Evolutionary conservation across 2,888 invertebrate species (phyloP).

Genomic region (Drosophila suboccidentalis): DNA sequence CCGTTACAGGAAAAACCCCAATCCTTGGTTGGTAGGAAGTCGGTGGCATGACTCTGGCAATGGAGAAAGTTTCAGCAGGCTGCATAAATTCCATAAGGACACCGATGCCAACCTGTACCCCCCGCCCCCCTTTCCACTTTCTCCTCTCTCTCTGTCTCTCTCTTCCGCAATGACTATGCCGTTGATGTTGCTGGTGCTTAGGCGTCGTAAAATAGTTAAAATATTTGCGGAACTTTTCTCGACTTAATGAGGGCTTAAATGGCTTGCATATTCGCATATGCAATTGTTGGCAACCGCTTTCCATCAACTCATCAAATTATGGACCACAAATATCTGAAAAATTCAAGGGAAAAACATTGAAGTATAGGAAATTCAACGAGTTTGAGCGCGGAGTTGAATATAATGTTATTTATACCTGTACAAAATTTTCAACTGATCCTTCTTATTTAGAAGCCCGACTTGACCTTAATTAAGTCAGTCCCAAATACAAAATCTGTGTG

Average conservation of each 20-base stretch:
- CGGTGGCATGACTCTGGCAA: conserved; percentile 49
- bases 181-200: conserved; percentile 50
- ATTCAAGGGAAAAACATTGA: neutral
- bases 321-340: conserved; percentile 4
- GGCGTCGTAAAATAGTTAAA: conserved; percentile 71
- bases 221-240: conserved; percentile 64
- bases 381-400: too few species aligned
- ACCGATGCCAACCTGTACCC: conserved; percentile 38
- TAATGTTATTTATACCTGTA: too few species aligned
- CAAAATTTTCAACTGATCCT: too few species aligned
- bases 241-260: conserved; percentile 73
- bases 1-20: conserved; percentile 35
- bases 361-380: too few species aligned
- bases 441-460: too few species aligned
- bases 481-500: too few species aligned
- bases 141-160: neutral
- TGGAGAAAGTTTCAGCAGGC: conserved; percentile 61
- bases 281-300: conserved; percentile 53
- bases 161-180: conserved; percentile 22
- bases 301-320: conserved; percentile 22
- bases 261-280: conserved; percentile 58
- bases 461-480: too few species aligned
- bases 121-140: neutral
- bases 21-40: conserved; percentile 14
- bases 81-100: conserved; percentile 71